phyloP scores from a whole-genome alignment of 2,888 invertebrate species.

The Chalcis sispes region DNA sequence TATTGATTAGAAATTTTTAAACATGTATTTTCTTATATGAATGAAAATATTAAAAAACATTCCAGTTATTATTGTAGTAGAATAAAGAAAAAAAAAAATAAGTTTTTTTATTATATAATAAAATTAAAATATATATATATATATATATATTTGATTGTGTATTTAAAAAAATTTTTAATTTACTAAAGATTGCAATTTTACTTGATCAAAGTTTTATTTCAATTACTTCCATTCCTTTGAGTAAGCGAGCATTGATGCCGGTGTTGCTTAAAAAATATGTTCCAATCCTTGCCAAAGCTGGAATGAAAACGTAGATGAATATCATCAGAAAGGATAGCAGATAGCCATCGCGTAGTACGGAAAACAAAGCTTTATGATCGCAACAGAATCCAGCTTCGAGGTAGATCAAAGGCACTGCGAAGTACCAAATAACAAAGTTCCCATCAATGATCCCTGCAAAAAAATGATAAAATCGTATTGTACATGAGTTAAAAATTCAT shows the following conservation, averaged over 20 bases:
- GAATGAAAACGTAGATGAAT: slow-evolving; percentile 71
- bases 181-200: no score
- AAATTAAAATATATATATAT: not conserved
- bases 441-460: slow-evolving; percentile 70
- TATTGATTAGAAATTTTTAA: slow-evolving; percentile 23
- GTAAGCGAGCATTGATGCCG: slow-evolving; percentile 70
- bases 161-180: no score
- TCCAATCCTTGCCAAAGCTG: slow-evolving; percentile 67
- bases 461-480: not conserved
- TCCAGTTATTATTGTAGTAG: not conserved
- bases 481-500: not conserved
- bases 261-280: slow-evolving; percentile 66
- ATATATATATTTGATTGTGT: no score
- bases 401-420: slow-evolving; percentile 72
- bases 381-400: slow-evolving; percentile 72
- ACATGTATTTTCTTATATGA: slow-evolving; percentile 32
- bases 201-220: not conserved
- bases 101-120: slow-evolving; percentile 33
- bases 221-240: slow-evolving; percentile 73
- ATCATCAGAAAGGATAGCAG: slow-evolving; percentile 68
- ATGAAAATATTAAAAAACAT: slow-evolving; percentile 24
- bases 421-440: slow-evolving; percentile 70
- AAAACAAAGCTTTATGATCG: slow-evolving; percentile 66
- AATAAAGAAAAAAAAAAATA: slow-evolving; percentile 16
- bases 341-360: slow-evolving; percentile 67